Evolutionary conservation across 2,888 invertebrate species (phyloP).

Genomic region (Drosophila antonietae): DNA sequence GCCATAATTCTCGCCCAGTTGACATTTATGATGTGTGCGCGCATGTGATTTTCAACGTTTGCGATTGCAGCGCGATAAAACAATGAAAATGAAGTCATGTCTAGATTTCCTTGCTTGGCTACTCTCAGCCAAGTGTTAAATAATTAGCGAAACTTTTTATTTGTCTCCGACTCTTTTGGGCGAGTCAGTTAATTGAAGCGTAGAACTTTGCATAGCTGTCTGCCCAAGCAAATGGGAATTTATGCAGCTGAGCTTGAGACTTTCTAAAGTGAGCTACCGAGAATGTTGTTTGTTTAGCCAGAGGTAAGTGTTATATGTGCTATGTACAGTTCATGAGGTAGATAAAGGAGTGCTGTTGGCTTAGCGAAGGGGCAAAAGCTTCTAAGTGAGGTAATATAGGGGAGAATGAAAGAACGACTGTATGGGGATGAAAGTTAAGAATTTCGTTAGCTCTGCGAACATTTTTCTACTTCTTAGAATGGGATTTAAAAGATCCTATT

Average conservation of each 20-base stretch:
- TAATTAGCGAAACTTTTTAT: slow-evolving; percentile 43
- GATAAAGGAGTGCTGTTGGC: too few species aligned
- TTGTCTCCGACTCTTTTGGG: slow-evolving; percentile 3
- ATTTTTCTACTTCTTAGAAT: too few species aligned
- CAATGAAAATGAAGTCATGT: slow-evolving; percentile 68
- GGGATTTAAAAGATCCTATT: too few species aligned
- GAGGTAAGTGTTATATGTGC: neutral
- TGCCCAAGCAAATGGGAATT: slow-evolving; percentile 4
- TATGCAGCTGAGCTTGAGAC: neutral
- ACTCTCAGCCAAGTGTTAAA: slow-evolving; percentile 44
- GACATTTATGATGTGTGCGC: slow-evolving; percentile 82
- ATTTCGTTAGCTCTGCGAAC: too few species aligned
- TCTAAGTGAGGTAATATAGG: too few species aligned
- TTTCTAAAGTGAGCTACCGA: neutral
- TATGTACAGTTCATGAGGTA: too few species aligned
- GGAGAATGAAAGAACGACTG: too few species aligned
- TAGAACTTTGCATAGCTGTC: slow-evolving; percentile 8
- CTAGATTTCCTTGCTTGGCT: slow-evolving; percentile 38
- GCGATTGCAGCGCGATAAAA: slow-evolving; percentile 65
- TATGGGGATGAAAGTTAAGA: too few species aligned
- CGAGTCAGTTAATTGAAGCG: slow-evolving; percentile 18
- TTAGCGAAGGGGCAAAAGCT: too few species aligned
- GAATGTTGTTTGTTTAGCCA: neutral
- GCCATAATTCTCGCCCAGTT: slow-evolving; percentile 79
- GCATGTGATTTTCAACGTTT: slow-evolving; percentile 69